Base-by-base conservation (phyloP, 1,140 invertebrate genomes). In the Ditylenchus dipsaci region DNA sequence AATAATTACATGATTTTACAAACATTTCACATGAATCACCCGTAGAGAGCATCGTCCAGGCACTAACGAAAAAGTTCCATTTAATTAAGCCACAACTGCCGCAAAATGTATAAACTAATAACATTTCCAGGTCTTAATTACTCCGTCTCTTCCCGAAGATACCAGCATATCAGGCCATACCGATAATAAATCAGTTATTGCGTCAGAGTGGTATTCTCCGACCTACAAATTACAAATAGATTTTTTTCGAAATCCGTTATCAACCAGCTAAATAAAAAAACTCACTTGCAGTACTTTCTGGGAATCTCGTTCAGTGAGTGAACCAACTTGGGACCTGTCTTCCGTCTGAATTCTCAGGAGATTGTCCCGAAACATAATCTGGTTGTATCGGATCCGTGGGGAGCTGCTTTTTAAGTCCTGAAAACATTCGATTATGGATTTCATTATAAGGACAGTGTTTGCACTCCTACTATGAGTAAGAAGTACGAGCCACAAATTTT, bases 91-190 rank as follows among this genome's bases (percentile, higher is more conserved):
- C 33, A 11, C 11, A 11, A 38, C 33, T 38, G 33, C 11, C 11
- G 33, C 33, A 38, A 38, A 38, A 38, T 38, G 11, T 17, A 53
- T 21, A 53, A 53, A 53, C 15, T 53, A 53, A 15, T 19, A 21
- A 17, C 49, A 53, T 67, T 74, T 76, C 75, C 75, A 76, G 33
- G 78, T 56, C 47, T 76, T 76, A 58, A 76, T 70, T 23, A 79
- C 73, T 11, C 75, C 75, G 30, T 78, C 76, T 23, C 66, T 47
- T 8, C 66, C 67, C 9, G 75, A 63, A 33, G 75, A 78, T n/a
- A 78, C 53, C 21, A 76, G 58, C 60, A 74, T 49, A 67, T 76
- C 75, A 0, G 63, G 47, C 62, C 76, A 78, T 21, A 78, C 30
- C 1, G 72, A 49, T 13, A 74, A 26, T 42, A 76, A 61, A 68